These are phyloP conservation scores for Megaceryle maxima DNA, from an alignment of 2,113 vertebrate genomes.

Conservation along the genomic window DNA sequence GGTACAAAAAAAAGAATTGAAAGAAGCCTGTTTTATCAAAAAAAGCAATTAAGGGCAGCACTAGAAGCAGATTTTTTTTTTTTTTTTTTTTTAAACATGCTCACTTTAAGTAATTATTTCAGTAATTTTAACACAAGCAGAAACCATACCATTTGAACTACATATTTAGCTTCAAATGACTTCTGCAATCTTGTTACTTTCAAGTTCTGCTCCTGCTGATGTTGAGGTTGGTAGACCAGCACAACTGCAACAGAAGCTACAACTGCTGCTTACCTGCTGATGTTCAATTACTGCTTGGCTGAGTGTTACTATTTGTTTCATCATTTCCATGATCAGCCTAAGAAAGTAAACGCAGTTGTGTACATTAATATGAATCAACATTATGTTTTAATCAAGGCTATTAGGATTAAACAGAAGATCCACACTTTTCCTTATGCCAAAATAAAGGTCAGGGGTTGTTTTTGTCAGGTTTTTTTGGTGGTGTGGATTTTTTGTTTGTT, in stretches of 20 bases:
- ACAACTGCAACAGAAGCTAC: not conserved
- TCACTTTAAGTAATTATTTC: not conserved
- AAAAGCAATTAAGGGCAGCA: not conserved
- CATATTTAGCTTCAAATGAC: not conserved
- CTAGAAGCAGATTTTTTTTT: not conserved
- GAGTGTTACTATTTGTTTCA: conserved; percentile 21
- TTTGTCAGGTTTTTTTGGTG: no score
- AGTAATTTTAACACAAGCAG: not conserved
- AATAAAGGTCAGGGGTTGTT: not conserved
- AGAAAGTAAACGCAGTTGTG: conserved; percentile 25
- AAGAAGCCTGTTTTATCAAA: not conserved
- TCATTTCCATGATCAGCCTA: conserved; percentile 51
- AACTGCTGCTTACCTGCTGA: conserved; percentile 55
- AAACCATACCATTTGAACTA: not conserved
- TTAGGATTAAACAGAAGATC: not conserved
- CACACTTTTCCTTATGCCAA: not conserved
- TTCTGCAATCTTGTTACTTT: not conserved
- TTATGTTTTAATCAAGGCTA: not conserved
- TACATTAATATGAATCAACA: not conserved
- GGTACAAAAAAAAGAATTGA: not conserved
- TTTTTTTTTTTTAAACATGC: not conserved
- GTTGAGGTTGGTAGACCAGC: not conserved
- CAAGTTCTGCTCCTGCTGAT: accelerated
- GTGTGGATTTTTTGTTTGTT: no score
- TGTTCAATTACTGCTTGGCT: not conserved